phyloP scores from a whole-genome alignment of 2,797 vertebrate species.

The Monodelphis domestica region DNA sequence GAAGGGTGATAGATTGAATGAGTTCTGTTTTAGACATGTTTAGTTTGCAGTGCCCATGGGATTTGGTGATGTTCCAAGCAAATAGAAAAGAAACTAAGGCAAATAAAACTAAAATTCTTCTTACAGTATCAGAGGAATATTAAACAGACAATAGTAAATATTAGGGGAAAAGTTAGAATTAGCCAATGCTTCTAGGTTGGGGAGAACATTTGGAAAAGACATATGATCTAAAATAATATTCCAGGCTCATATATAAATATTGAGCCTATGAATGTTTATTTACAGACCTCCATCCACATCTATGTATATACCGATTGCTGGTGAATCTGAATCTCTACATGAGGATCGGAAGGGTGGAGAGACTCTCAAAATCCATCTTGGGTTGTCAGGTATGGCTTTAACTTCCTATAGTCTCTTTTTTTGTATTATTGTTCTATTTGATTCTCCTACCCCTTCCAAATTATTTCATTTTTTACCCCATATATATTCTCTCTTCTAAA shows the following conservation, averaged over 20 bases:
- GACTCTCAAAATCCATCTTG: constrained; percentile 89
- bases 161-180: not conserved
- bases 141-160: not conserved
- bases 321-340: constrained; percentile 92
- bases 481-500: not conserved
- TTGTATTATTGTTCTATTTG: not conserved
- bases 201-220: not conserved
- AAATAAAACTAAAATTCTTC: not conserved
- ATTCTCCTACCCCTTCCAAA: not conserved
- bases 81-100: not conserved
- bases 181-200: not conserved
- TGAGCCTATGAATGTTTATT: constrained; percentile 52
- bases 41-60: not conserved
- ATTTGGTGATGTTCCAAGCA: not conserved
- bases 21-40: not conserved
- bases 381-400: constrained; percentile 87
- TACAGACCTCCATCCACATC: constrained; percentile 95
- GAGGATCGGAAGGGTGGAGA: constrained; percentile 95
- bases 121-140: not conserved
- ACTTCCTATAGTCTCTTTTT: not conserved
- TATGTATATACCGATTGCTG: constrained; percentile 92
- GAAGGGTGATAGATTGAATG: constrained; percentile 7
- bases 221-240: not conserved
- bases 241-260: not conserved
- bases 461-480: not conserved